Base-by-base conservation (phyloP, 2,888 invertebrate species). In the Nudaria mundana region DNA sequence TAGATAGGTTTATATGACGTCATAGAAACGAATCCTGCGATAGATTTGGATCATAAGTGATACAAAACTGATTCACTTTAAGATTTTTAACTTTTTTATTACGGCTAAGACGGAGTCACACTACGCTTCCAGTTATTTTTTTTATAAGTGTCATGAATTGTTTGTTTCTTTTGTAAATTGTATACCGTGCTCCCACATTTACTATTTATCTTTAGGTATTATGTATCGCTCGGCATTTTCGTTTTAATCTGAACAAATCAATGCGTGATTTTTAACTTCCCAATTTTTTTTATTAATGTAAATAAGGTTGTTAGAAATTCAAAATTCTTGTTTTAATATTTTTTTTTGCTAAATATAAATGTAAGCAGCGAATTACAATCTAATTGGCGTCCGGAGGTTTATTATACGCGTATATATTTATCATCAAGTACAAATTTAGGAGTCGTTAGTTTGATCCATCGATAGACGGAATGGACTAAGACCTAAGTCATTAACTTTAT, bases 351-450 rank as follows among this genome's bases (percentile, higher is more conserved):
- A 60, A 64, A 66, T 52, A 51, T 38, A 63, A 58, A 59, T 63
- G 55, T 69, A 64, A 67, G 66, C 64, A 67, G 74, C 74, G 67
- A 72, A 71, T 72, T 58, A 68, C 71, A 74, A 71, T 73, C 63
- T 69, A 66, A 71, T 76, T 76, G 76, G 72, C 78, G 81, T 77
- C 78, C 80, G 76, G 64, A 69, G 71, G 74, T 63, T 20, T 65
- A 67, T 65, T 66, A 70, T 63, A 71, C 68, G 76, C 73, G 69
- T 73, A 67, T 76, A 71, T 58, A n/a, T n/a, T n/a, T n/a, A 69
- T 71, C 70, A 72, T 71, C 76, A 81, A 85, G 84, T 85, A 84
- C 85, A 85, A 85, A 85, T 76, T 66, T 82, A 81, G 76, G 67
- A 70, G 68, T 78, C 70, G 70, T 65, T 76, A 73, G 67, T 68